Percentiles rank a stretch among this genome's conserved stretches.
These are phyloP conservation scores for Serilophus lunatus DNA, from an alignment of 2,113 vertebrate species.

Conservation along the genomic window DNA sequence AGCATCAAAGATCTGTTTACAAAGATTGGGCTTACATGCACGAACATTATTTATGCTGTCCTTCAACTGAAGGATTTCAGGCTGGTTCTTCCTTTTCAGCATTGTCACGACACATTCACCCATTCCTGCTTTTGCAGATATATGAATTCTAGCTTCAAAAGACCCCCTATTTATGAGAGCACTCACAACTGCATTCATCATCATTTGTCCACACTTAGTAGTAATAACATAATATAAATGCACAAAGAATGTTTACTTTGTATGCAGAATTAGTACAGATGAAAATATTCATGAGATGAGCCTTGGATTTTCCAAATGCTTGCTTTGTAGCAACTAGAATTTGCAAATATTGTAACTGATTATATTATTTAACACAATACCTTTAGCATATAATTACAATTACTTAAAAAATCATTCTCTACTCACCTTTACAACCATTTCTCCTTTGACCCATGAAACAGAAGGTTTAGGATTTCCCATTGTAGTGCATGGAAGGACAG, in stretches of 20 bases:
- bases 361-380: background rate
- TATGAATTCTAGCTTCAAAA: background rate
- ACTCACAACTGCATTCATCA: background rate
- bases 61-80: background rate
- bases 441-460: conserved; percentile 94
- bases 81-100: background rate
- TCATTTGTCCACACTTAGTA: background rate
- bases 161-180: background rate
- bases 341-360: background rate
- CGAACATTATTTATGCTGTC: background rate
- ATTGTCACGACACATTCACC: background rate
- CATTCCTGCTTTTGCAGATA: background rate
- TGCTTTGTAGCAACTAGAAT: background rate
- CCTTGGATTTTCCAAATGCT: background rate
- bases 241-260: background rate
- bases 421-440: conserved; percentile 85
- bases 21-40: background rate
- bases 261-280: background rate
- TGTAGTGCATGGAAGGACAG: conserved; percentile 89
- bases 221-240: background rate
- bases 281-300: background rate
- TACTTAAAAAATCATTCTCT: background rate
- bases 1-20: background rate
- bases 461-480: conserved; percentile 95
- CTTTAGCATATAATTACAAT: background rate